Percentiles rank a stretch among this genome's conserved stretches.
These are phyloP conservation scores for Pammene fasciana DNA, from an alignment of 2,888 invertebrate genomes.

Conservation along the genomic window DNA sequence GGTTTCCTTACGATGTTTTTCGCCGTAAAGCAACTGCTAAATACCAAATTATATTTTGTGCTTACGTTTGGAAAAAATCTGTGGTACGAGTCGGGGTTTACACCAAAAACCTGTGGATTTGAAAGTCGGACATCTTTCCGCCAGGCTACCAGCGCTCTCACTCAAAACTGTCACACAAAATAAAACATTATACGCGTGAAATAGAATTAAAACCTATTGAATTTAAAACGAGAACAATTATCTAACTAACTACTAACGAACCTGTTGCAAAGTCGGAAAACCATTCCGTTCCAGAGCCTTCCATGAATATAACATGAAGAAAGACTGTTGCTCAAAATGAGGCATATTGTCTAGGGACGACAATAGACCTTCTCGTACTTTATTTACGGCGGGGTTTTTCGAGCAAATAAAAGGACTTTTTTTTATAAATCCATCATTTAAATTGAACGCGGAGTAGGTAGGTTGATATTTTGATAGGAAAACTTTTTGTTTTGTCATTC, in stretches of 20 bases:
- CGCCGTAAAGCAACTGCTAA: too few relatives aligned
- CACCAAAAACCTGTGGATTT: too few relatives aligned
- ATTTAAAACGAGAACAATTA: constrained; percentile 14
- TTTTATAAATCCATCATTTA: constrained; percentile 35
- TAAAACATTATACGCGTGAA: too few relatives aligned
- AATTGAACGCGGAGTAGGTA: constrained; percentile 7
- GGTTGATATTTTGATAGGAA: too few relatives aligned
- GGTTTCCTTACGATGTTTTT: too few relatives aligned
- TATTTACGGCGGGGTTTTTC: constrained; percentile 47
- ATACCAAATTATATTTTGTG: too few relatives aligned
- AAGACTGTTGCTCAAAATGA: constrained; percentile 49
- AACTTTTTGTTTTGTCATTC: too few relatives aligned
- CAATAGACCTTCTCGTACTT: constrained; percentile 55
- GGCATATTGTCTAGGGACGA: constrained; percentile 58
- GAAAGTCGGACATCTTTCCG: too few relatives aligned
- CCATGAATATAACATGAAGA: constrained; percentile 41
- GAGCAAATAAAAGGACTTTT: constrained; percentile 24
- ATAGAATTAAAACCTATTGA: neutral
- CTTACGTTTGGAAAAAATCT: too few relatives aligned
- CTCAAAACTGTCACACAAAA: too few relatives aligned
- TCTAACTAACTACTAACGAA: constrained; percentile 33
- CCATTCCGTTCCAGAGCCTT: constrained; percentile 31
- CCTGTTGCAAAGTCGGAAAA: constrained; percentile 31
- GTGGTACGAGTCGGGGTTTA: too few relatives aligned
- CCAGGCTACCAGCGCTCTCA: too few relatives aligned